These are phyloP conservation scores for Cephus pulcher DNA, from an alignment of 2,888 invertebrate genomes.

Conservation along the genomic window DNA sequence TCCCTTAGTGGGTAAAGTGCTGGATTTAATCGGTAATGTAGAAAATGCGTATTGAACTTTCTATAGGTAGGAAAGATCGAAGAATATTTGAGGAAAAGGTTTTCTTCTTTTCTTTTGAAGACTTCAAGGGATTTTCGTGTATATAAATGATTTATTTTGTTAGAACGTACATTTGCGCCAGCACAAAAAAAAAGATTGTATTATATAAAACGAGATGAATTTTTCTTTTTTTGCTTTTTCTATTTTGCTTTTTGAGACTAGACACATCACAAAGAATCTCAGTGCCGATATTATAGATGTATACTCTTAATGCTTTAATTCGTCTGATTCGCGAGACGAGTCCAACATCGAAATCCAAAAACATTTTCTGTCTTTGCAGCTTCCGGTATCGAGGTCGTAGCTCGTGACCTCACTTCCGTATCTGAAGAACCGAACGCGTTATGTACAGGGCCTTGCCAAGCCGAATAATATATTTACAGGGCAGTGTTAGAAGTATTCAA, in stretches of 20 bases:
- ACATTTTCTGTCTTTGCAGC: conserved; percentile 4
- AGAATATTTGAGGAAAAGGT: not conserved
- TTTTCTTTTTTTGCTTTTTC: not conserved
- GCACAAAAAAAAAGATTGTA: conserved; percentile 48
- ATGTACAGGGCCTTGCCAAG: conserved; percentile 26
- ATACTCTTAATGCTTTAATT: not conserved
- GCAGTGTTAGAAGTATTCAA: conserved; percentile 55
- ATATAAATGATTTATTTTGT: conserved; percentile 52
- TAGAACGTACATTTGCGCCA: conserved; percentile 59
- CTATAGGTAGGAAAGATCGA: not conserved
- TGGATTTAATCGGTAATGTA: not conserved
- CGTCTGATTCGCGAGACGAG: not conserved
- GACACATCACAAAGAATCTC: conserved; percentile 36
- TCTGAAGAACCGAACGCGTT: not conserved
- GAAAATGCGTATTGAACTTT: not conserved
- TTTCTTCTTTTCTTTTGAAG: not conserved
- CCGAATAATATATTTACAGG: conserved; percentile 47
- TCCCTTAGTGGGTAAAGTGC: not conserved
- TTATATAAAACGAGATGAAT: conserved; percentile 41
- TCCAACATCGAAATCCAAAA: conserved; percentile 8
- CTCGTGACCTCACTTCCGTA: not conserved
- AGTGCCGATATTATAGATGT: conserved; percentile 13
- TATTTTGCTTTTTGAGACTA: conserved; percentile 45
- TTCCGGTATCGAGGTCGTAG: conserved; percentile 5
- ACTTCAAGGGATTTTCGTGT: not conserved